Base-by-base conservation (phyloP, 1,140 invertebrate genomes). In the Scaptomyza graminum region DNA sequence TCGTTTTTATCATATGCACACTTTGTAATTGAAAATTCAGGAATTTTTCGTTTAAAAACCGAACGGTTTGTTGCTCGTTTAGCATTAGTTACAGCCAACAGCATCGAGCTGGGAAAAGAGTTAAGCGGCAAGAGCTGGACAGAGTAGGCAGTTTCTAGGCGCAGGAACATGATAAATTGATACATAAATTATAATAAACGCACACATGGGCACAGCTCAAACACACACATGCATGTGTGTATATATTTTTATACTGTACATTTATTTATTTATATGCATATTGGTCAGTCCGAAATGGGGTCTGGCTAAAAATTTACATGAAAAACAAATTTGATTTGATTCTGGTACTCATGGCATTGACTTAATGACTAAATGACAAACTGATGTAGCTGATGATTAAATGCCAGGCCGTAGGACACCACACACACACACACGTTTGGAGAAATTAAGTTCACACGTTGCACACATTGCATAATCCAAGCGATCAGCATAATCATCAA, bases 151-250 rank as follows among this genome's bases (percentile, higher is more conserved):
- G 25, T n/a, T 59, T 37, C 52, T 31, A 18, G 52, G 62, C 56
- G 39, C 13, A 66, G 52, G 47, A 72, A 57, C 70, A 87, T 85
- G 82, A 85, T 87, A 82, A 87, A 85, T 85, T 87, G 78, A 79
- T 87, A 85, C 78, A 85, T 85, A 87, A 85, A 85, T 85, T 85
- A 87, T 85, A 82, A 87, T 82, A 82, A 78, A 85, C 78, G 70
- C 78, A 68, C 66, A 84, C 55, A 46, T 72, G 68, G 37, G 61
- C 44, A 63, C 47, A 28, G 4, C 2, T 39, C n/a, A 56, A 31
- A 49, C 46, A 59, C 47, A 65, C 46, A 41, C 55, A 60, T 16
- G 13, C 5, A 43, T 39, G 9, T 39, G 12, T 39, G 0, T 39
- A 11, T 12, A 39, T 39, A 39, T n/a, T 22, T 22, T 22, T 3